Base-by-base conservation (phyloP, 2,797 vertebrate genomes). In the Coendou prehensilis region DNA sequence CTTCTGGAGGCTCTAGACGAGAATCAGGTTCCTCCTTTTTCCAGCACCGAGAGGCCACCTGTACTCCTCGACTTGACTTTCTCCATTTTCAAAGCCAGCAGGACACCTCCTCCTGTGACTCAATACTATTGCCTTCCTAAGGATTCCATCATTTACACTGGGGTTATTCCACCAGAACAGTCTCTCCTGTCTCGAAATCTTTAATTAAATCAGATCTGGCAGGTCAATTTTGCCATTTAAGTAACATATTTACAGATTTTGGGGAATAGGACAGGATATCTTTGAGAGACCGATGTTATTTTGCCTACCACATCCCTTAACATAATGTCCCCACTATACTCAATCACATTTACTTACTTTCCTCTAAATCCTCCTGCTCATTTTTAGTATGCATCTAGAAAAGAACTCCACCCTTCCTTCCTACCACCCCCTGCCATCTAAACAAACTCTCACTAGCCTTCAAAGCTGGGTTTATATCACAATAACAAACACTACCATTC, bases 351-450 rank as follows among this genome's bases (percentile, higher is more conserved):
- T 61, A 52, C 37, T 92, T 64, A 47, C 23, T 37, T 67, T 45
- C 17, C n/a, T 61, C 10, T 5, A 33, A 89, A 50, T 57, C 52
- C 50, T 63, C 61, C 9, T 59, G 59, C 37, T 91, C 41, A 45
- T 64, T n/a, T 85, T 54, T 69, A 94, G 87, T 14, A 63, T 37
- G 6, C n/a, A 37, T 61, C 37, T 52, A 93, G 63, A 96, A 93
- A 76, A 94, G 54, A 56, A 73, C 75, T 78, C 87, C 82, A 84
- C 79, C 86, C 86, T 96, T 95, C 76, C 82, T 92, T 95, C 73
- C 88, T 54, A 88, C 54, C 52, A 50, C 30, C 57, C 73, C 3
- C 6, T 67, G 50, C 41, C 85, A 63, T 85, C 87, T 95, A 92
- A 95, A 81, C 56, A 88, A 96, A 86, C 30, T 50, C 54, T 87